phyloP scores from a whole-genome alignment of 2,888 invertebrate genomes.

The Leptothorax acervorum region DNA sequence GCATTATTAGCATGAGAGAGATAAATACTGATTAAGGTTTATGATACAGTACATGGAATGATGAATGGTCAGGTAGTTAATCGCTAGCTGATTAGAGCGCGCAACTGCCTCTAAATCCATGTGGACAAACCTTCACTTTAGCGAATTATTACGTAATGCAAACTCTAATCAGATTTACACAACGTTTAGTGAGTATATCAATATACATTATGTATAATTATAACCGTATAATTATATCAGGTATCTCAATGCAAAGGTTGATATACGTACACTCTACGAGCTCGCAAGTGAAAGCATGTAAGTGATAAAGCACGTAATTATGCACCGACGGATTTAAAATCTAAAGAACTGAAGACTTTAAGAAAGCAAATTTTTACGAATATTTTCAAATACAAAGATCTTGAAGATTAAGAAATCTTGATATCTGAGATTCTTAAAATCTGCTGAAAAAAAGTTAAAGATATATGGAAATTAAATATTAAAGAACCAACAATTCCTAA shows the following conservation, averaged over 20 bases:
- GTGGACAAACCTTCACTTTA: slow-evolving; percentile 14
- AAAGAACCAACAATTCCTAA: neutral
- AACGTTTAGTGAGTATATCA: slow-evolving; percentile 6
- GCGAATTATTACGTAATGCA: slow-evolving; percentile 7
- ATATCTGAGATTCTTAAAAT: neutral
- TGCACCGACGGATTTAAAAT: neutral
- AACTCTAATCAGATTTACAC: slow-evolving; percentile 23
- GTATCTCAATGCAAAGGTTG: neutral
- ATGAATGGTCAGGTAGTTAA: slow-evolving; percentile 62
- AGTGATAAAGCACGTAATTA: neutral
- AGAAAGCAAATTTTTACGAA: neutral
- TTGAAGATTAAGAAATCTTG: neutral
- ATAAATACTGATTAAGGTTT: slow-evolving; percentile 47
- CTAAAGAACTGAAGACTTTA: neutral
- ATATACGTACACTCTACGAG: neutral
- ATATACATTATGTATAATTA: neutral
- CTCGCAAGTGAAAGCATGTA: neutral
- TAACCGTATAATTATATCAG: neutral
- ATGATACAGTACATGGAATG: slow-evolving; percentile 38
- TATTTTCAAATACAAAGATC: slow-evolving; percentile 1
- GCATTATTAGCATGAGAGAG: slow-evolving; percentile 48
- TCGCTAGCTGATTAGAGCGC: slow-evolving; percentile 56
- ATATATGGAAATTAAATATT: neutral
- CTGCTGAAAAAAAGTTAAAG: neutral
- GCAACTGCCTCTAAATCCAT: slow-evolving; percentile 40